Percentiles rank a stretch among this genome's conserved stretches.
phyloP scores from a whole-genome alignment of 2,797 vertebrate genomes.

The Aphelocoma californica region DNA sequence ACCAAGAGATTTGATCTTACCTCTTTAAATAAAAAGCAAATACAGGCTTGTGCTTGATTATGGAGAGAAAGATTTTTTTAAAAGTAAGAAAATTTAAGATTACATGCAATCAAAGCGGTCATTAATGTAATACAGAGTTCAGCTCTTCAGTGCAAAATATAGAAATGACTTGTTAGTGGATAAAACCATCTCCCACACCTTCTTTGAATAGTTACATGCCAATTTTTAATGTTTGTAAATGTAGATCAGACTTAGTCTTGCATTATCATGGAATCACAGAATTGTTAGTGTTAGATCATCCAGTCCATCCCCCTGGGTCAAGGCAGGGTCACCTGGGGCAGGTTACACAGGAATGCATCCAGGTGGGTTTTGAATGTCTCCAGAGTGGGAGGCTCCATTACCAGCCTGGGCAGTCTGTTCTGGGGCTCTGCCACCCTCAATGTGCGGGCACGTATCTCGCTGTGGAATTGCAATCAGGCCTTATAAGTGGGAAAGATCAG shows the following conservation, averaged over 20 bases:
- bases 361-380: not conserved
- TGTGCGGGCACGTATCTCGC: not conserved
- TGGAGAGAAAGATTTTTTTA: not conserved
- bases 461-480: not conserved
- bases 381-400: not conserved
- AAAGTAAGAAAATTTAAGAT: not conserved
- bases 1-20: not conserved
- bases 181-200: not conserved
- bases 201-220: not conserved
- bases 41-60: not conserved
- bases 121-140: not conserved
- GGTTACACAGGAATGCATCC: not conserved
- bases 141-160: not conserved
- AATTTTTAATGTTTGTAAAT: not conserved
- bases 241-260: not conserved
- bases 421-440: not conserved
- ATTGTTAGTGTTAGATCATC: not conserved
- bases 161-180: not conserved
- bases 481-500: not conserved
- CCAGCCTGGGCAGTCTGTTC: not conserved
- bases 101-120: not conserved
- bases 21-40: not conserved
- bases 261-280: not conserved
- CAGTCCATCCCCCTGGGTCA: not conserved
- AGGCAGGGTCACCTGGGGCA: too few relatives aligned